Base-by-base conservation (phyloP, 1,140 invertebrate genomes). In the Cataglyphis hispanica region DNA sequence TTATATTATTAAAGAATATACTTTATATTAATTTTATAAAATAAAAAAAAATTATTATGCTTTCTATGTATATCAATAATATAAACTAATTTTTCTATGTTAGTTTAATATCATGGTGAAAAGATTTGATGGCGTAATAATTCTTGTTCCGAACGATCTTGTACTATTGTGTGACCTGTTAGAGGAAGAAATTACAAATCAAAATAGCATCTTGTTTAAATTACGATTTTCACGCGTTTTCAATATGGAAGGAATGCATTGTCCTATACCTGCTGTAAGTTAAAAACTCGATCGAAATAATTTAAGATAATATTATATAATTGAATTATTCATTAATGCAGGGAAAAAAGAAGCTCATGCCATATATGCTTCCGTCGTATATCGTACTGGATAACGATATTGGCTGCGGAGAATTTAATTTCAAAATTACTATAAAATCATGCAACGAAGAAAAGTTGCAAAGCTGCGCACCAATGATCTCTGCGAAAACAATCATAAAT, bases 381-480 rank as follows among this genome's bases (percentile, higher is more conserved):
- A 31, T 69, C 3, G 16, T 16, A 22, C 60, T 46, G 53, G 5
- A 19, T 27, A 70, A 86, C 34, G 84, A 84, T 40, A 78, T 87
- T 53, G 66, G 64, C 43, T 84, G 84, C 16, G 50, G 76, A 25
- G 10, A 19, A 67, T 85, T 86, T 46, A 43, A 13, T 46, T 75
- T 53, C 11, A 63, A 37, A 70, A 63, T n/a, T 5, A 27, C 46
- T 46, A 83, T 74, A 37, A 66, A 89, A 37, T 43, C 16, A 19
- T 83, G 74, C 22, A 34, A 78, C 50, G 34, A 70, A 72, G 50
- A 64, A 72, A 43, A 40, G 31, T 46, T 8, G 25, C 11, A 76
- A 46, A 64, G 63, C 60, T 61, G 75, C 58, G 2, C 46, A 43
- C 53, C 56, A 67, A 56, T 89, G 34, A 86, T 88, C 60, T 61